A percentile compares a stretch with the other conserved stretches of the same genome.
phyloP scores from a whole-genome alignment of 2,888 invertebrate species.

The Corbicula japonica region DNA sequence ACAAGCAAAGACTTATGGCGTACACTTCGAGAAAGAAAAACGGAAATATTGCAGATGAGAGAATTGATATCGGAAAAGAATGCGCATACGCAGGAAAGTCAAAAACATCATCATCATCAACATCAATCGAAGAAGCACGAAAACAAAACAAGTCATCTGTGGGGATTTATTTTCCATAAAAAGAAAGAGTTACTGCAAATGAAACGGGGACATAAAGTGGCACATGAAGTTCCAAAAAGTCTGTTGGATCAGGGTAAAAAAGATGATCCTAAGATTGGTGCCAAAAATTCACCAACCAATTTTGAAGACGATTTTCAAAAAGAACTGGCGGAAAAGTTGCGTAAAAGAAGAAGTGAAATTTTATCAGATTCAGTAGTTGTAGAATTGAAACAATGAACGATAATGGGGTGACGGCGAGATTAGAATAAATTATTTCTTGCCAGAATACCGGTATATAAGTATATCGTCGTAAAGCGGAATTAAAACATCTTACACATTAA shows the following conservation, averaged over 20 bases:
- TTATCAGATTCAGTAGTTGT: too few species aligned
- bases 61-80: slow-evolving; percentile 25
- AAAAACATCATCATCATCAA: background rate
- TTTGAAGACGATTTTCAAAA: slow-evolving; percentile 49
- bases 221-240: background rate
- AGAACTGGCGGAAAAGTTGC: slow-evolving; percentile 45
- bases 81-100: background rate
- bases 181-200: slow-evolving; percentile 48
- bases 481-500: too few species aligned
- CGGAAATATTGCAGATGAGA: slow-evolving; percentile 54
- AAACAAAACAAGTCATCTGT: slow-evolving; percentile 52
- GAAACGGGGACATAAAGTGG: slow-evolving; percentile 38
- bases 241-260: slow-evolving; percentile 4
- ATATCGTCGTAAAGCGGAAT: too few species aligned
- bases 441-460: too few species aligned
- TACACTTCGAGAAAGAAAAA: slow-evolving; percentile 48
- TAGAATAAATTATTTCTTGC: too few species aligned
- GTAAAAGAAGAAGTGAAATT: slow-evolving; percentile 28
- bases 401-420: too few species aligned
- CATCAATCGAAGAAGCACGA: slow-evolving; percentile 15
- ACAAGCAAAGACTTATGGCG: slow-evolving; percentile 51
- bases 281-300: slow-evolving; percentile 12
- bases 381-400: too few species aligned
- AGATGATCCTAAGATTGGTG: background rate
- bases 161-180: slow-evolving; percentile 51